These are phyloP conservation scores for Nephrocerus scutellatus DNA, from an alignment of 2,888 invertebrate genomes.

Conservation along the genomic window DNA sequence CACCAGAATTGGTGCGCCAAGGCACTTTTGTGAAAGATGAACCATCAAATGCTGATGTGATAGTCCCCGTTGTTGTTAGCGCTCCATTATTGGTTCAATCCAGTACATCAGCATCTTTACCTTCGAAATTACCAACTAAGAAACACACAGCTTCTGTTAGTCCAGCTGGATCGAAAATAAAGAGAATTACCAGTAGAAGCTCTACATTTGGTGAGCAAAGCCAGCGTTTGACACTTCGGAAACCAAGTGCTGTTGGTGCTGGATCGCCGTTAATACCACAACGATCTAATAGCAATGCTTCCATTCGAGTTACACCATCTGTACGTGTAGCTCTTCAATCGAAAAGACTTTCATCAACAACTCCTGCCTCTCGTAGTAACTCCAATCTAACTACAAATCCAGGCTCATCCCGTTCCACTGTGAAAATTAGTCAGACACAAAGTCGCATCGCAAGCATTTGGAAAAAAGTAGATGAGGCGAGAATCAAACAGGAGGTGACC, in stretches of 20 bases:
- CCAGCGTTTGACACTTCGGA: slow-evolving; percentile 20
- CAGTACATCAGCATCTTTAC: slow-evolving; percentile 32
- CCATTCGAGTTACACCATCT: slow-evolving; percentile 35
- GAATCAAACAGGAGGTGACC: slow-evolving; percentile 29
- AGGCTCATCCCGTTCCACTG: slow-evolving; percentile 25
- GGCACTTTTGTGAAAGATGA: slow-evolving; percentile 91
- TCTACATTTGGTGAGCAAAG: too few species aligned
- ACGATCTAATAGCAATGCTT: slow-evolving; percentile 45
- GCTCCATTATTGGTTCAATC: slow-evolving; percentile 14
- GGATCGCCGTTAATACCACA: slow-evolving; percentile 29
- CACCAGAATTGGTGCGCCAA: slow-evolving; percentile 64
- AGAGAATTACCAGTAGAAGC: slow-evolving; percentile 29
- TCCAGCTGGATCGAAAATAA: slow-evolving; percentile 21
- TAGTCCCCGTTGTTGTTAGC: slow-evolving; percentile 46
- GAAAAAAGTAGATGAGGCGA: slow-evolving; percentile 43
- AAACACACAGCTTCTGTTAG: slow-evolving; percentile 20
- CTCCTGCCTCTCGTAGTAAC: slow-evolving; percentile 46
- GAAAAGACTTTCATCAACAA: slow-evolving; percentile 38
- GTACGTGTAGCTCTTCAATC: slow-evolving; percentile 33
- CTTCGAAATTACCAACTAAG: slow-evolving; percentile 43
- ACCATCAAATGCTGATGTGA: slow-evolving; percentile 40
- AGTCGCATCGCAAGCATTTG: slow-evolving; percentile 46
- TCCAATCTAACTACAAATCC: slow-evolving; percentile 40
- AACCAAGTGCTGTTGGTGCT: background rate
- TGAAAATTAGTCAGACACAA: slow-evolving; percentile 39